Base-by-base conservation (phyloP, 2,888 invertebrate genomes). In the Molanna angustata region DNA sequence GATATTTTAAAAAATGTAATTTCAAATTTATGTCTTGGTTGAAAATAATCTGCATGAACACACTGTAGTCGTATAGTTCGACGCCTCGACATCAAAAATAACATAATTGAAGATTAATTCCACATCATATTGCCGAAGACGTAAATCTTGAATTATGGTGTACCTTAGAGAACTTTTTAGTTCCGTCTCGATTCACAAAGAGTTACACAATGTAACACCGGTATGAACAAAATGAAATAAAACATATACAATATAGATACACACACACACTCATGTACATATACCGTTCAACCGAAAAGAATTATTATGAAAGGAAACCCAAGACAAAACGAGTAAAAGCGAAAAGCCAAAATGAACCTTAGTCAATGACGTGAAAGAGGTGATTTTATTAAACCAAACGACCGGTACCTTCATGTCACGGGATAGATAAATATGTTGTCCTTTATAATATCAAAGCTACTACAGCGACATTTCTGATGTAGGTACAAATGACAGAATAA, bases 61-160 rank as follows among this genome's bases (percentile, higher is more conserved):
- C n/a, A n/a, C n/a, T n/a, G n/a, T n/a, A n/a, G n/a, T n/a, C n/a
- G n/a, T n/a, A n/a, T n/a, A n/a, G n/a, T n/a, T n/a, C n/a, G 37
- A 18, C 14, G 17, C 16, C 37, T 33, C 16, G 40, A 35, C 19
- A 16, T 52, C 44, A 52, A 51, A 42, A 51, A 53, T 47, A 45
- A 48, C 49, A 58, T 58, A 58, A 58, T 58, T 54, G 58, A 58
- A 58, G 58, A 58, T 56, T 56, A 58, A 58, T 58, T 54, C 55
- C 40, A 47, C 33, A 49, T 58, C 58, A 54, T 58, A 53, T 49
- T 49, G 54, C 52, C 54, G 56, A 56, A 51, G 56, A 54, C 58
- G 35, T 49, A 54, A 54, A 58, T 50, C 56, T 41, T 58, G 58
- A 58, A 49, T 54, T 58, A 56, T 58, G 56, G 51, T 19, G 43